Percentiles rank a stretch among this genome's conserved stretches.
Evolutionary conservation across 2,113 vertebrate species (phyloP).

Genomic region (Hippocampus mohnikei): DNA sequence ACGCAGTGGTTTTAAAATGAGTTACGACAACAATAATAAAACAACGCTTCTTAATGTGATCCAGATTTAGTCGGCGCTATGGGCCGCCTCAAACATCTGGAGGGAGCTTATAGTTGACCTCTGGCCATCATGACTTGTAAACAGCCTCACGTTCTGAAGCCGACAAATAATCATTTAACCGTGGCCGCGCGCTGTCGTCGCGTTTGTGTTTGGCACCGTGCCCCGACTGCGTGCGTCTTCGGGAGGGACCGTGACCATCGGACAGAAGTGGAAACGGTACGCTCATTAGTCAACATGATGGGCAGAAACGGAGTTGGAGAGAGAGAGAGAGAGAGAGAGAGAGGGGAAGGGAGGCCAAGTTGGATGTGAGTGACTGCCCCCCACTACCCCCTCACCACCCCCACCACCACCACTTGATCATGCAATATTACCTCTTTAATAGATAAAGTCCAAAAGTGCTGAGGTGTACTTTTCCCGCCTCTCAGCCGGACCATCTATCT

Average conservation of each 20-base stretch:
- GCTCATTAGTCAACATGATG: slow-evolving; percentile 62
- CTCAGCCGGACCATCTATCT: slow-evolving; percentile 63
- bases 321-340: slow-evolving; percentile 11
- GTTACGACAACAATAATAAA: slow-evolving; percentile 4
- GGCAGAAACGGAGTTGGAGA: slow-evolving; percentile 24
- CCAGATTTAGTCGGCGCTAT: neutral
- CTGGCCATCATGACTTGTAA: neutral
- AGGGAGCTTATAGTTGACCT: neutral
- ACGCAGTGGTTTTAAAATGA: neutral
- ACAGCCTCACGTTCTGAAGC: neutral
- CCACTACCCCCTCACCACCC: neutral
- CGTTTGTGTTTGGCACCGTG: slow-evolving; percentile 7
- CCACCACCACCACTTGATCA: slow-evolving; percentile 54
- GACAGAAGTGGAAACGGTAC: slow-evolving; percentile 41
- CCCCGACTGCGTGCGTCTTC: slow-evolving; percentile 27
- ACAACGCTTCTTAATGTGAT: neutral
- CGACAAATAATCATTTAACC: neutral
- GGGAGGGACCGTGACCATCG: slow-evolving; percentile 30
- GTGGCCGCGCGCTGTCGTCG: too few species aligned
- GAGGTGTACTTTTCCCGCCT: slow-evolving; percentile 57
- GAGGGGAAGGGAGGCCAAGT: slow-evolving; percentile 2
- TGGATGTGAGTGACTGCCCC: slow-evolving; percentile 42
- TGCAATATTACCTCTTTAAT: slow-evolving; percentile 68
- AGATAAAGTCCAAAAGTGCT: slow-evolving; percentile 69
- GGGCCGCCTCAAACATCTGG: neutral